Conservation (phyloP, 2,888 invertebrate genomes). For the Meteorus colon region DNA sequence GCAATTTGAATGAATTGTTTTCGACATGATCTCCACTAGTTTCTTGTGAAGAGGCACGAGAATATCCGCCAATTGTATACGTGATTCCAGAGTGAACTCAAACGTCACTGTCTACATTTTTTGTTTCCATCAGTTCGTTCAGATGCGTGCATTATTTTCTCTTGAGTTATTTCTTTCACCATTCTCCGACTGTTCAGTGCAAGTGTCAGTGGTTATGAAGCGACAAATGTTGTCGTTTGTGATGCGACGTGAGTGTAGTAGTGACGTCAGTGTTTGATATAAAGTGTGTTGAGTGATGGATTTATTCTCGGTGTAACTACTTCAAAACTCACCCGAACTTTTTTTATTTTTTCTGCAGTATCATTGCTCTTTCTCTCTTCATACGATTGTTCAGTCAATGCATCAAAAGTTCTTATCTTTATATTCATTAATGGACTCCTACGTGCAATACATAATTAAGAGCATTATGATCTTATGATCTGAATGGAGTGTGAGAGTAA, state of each 20-base stretch:
- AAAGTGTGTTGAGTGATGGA: constrained; percentile 18
- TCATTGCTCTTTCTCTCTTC: not conserved
- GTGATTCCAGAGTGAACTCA: constrained; percentile 7
- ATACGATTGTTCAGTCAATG: not conserved
- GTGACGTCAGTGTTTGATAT: constrained; percentile 36
- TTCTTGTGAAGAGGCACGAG: constrained; percentile 10
- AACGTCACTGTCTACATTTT: constrained; percentile 3
- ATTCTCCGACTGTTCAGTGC: constrained; percentile 7
- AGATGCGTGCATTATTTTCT: not conserved
- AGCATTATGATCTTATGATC: not conserved
- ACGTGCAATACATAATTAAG: not conserved
- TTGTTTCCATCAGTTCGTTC: not conserved
- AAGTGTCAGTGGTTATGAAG: constrained; percentile 41
- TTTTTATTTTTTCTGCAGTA: not conserved
- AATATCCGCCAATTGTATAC: constrained; percentile 26
- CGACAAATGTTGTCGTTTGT: constrained; percentile 44
- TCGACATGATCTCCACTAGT: constrained; percentile 20
- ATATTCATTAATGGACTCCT: not conserved
- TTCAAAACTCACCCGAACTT: constrained; percentile 1
- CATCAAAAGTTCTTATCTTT: not conserved
- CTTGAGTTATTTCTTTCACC: not conserved
- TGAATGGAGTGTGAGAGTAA: too few species aligned
- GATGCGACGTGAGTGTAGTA: constrained; percentile 42
- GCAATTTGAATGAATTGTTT: not conserved
- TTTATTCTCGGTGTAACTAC: constrained; percentile 12